Evolutionary conservation across 2,888 invertebrate genomes (phyloP).

Genomic region (Rhagonycha fulva): DNA sequence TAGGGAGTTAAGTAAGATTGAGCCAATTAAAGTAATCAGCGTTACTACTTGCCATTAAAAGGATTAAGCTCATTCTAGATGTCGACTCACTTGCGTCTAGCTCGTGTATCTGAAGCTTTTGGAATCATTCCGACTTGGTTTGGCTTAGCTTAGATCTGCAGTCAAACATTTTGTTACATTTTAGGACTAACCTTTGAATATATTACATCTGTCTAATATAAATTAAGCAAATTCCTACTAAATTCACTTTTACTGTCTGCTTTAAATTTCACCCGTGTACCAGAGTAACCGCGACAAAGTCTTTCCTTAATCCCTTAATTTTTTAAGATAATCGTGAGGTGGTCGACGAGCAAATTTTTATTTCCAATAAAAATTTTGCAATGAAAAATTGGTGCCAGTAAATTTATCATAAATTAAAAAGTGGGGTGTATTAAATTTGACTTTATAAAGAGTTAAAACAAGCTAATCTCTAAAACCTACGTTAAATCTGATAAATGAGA

Average conservation of each 20-base stretch:
- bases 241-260: conserved; percentile 12
- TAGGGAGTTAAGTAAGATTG: conserved; percentile 62
- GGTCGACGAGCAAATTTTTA: neutral
- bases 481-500: conserved; percentile 55
- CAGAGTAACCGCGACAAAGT: neutral
- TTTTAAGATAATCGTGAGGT: neutral
- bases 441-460: conserved; percentile 11
- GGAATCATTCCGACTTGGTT: conserved; percentile 41
- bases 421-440: conserved; percentile 1
- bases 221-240: conserved; percentile 35
- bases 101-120: conserved; percentile 45
- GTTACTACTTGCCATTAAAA: conserved; percentile 71
- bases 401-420: neutral
- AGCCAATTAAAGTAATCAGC: conserved; percentile 74
- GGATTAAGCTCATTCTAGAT: conserved; percentile 60
- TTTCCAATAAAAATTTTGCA: neutral
- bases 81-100: conserved; percentile 51
- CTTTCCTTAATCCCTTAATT: neutral
- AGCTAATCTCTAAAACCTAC: conserved; percentile 36
- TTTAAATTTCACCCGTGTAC: neutral
- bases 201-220: conserved; percentile 49
- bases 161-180: conserved; percentile 55
- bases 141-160: conserved; percentile 48
- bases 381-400: neutral
- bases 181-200: conserved; percentile 56